phyloP scores from a whole-genome alignment of 92 coral and sea anemone genomes.

The Heteractis magnifica region DNA sequence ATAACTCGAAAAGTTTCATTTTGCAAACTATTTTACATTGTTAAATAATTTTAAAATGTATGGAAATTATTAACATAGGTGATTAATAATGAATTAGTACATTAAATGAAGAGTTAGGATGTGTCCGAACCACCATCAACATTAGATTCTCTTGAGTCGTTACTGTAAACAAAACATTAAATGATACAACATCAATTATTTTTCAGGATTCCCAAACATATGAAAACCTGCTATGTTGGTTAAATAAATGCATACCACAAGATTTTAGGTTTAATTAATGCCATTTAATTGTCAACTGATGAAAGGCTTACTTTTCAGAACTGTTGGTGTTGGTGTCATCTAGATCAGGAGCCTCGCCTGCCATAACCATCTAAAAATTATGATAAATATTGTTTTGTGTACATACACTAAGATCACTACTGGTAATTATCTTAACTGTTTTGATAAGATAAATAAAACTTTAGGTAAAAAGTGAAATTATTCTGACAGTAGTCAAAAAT shows the following conservation, averaged over 20 bases:
- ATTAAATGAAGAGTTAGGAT: neutral
- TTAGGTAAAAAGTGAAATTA: too few relatives aligned
- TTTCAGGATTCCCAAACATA: neutral
- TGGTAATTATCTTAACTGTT: too few relatives aligned
- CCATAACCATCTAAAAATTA: constrained; percentile 69
- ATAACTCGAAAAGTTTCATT: neutral
- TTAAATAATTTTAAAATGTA: too few relatives aligned
- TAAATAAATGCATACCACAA: neutral
- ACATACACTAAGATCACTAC: too few relatives aligned
- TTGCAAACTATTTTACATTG: neutral
- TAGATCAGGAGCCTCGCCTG: constrained; percentile 66
- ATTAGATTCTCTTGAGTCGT: neutral
- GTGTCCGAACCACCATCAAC: neutral
- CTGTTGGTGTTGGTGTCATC: constrained; percentile 50
- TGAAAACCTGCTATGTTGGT: neutral
- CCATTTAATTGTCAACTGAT: neutral
- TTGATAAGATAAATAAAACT: too few relatives aligned
- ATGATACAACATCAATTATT: neutral
- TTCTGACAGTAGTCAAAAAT: neutral
- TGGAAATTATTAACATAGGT: neutral
- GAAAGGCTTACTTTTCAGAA: constrained; percentile 8
- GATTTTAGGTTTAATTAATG: too few relatives aligned
- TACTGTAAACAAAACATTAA: neutral
- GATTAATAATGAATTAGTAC: neutral
- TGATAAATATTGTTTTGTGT: neutral